Conservation (phyloP, 2,888 invertebrate species). For the Muscina levida region DNA sequence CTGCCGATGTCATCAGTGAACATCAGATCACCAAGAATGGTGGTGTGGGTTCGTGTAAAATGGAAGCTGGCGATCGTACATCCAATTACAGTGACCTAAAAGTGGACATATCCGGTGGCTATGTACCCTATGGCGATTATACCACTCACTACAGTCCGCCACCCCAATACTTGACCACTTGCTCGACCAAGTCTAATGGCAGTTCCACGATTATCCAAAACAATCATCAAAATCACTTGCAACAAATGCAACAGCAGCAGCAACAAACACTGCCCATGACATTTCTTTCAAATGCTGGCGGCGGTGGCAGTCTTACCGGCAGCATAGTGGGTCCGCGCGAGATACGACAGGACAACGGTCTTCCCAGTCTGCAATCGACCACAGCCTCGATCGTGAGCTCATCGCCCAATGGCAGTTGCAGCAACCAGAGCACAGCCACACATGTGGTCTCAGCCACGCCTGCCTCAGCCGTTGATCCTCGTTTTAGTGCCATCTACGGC, state of each 20-base stretch:
- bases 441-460: constrained; percentile 72
- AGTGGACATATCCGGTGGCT: constrained; percentile 88
- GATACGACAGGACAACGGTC: constrained; percentile 79
- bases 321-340: constrained; percentile 78
- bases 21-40: constrained; percentile 80
- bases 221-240: constrained; percentile 76
- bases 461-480: constrained; percentile 85
- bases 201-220: constrained; percentile 77
- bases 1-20: constrained; percentile 79
- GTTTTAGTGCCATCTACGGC: constrained; percentile 93
- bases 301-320: constrained; percentile 77
- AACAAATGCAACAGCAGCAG: constrained; percentile 75
- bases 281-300: constrained; percentile 75
- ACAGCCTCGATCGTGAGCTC: constrained; percentile 79
- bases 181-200: constrained; percentile 78
- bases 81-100: constrained; percentile 96
- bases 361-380: constrained; percentile 78
- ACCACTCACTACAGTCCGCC: constrained; percentile 94
- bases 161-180: constrained; percentile 79
- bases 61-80: constrained; percentile 87
- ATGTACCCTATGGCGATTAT: constrained; percentile 90
- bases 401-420: constrained; percentile 79
- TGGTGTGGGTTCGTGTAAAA: constrained; percentile 80
- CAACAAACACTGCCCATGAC: constrained; percentile 78
- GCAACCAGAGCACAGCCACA: constrained; percentile 78